Evolutionary conservation across 1,140 invertebrate species (phyloP).

Genomic region (Melanaphis sacchari): DNA sequence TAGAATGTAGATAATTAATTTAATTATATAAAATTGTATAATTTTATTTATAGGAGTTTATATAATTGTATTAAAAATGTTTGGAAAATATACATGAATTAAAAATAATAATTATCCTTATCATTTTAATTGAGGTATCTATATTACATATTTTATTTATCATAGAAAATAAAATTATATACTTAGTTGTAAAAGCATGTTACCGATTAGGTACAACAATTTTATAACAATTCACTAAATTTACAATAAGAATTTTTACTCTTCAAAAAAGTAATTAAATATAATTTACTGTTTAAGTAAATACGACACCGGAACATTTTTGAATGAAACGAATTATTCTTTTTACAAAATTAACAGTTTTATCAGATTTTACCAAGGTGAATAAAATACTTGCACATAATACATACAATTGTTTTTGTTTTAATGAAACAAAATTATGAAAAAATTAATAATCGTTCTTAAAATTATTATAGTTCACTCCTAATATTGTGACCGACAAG

Average conservation of each 20-base stretch:
- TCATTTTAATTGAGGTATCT: neutral
- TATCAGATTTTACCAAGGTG: neutral
- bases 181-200: neutral
- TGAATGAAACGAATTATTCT: neutral
- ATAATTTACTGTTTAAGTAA: slow-evolving; percentile 14
- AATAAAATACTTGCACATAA: neutral
- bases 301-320: neutral
- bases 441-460: neutral
- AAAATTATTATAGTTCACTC: neutral
- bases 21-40: too few relatives aligned
- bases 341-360: neutral
- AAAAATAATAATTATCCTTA: neutral
- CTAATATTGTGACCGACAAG: neutral
- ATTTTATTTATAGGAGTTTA: neutral
- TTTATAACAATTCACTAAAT: neutral
- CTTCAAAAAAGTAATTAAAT: neutral
- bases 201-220: neutral
- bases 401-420: neutral
- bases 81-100: neutral
- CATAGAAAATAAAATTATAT: neutral
- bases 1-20: too few relatives aligned
- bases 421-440: neutral
- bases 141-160: neutral
- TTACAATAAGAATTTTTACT: neutral
- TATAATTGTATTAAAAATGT: neutral